These are phyloP conservation scores for Doryteuthis pealeii DNA, from an alignment of 1,140 invertebrate species.

Conservation along the genomic window DNA sequence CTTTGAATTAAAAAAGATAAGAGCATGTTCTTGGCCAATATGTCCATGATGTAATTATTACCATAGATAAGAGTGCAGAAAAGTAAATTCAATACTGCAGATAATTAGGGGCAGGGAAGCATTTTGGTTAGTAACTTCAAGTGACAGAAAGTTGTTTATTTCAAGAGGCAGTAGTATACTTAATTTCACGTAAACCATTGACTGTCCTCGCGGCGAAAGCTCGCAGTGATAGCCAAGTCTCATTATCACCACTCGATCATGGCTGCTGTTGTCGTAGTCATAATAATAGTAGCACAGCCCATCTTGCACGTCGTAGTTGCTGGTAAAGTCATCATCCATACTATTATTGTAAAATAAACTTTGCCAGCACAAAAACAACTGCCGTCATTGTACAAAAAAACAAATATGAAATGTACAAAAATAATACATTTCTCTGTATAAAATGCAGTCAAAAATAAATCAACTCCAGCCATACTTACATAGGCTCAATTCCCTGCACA, in stretches of 20 bases:
- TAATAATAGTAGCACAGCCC: constrained; percentile 6
- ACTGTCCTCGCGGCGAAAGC: constrained; percentile 12
- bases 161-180: constrained; percentile 13
- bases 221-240: constrained; percentile 13
- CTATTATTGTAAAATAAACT: background rate
- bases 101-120: no score
- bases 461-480: constrained; percentile 29
- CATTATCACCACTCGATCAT: constrained; percentile 12
- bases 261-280: background rate
- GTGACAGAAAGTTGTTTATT: constrained; percentile 16
- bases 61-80: no score
- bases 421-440: constrained; percentile 51
- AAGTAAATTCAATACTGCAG: no score
- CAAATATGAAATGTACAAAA: constrained; percentile 54
- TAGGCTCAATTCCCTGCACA: constrained; percentile 11
- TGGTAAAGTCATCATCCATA: background rate
- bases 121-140: background rate
- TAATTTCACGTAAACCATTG: constrained; percentile 14
- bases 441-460: constrained; percentile 51
- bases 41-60: no score
- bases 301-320: background rate
- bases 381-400: constrained; percentile 17
- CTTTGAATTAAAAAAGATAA: no score
- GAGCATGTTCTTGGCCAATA: no score
- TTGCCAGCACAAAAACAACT: constrained; percentile 10